Base-by-base conservation (phyloP, 30 jellyfish, hydroid and myxozoan genomes). In the Hydractinia echinata region DNA sequence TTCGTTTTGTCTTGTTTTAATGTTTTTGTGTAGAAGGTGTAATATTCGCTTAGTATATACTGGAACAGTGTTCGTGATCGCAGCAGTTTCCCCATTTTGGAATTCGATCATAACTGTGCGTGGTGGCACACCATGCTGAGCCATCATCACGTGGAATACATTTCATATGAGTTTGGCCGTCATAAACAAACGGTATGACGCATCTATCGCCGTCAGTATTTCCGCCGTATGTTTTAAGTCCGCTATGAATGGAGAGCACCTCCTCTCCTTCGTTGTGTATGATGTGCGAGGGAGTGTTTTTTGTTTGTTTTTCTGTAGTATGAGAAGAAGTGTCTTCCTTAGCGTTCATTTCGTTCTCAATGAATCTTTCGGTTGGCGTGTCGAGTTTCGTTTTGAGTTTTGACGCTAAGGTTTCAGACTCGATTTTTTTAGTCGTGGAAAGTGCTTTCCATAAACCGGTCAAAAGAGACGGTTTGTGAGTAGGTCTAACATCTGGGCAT, bases 131-230 rank as follows among this genome's bases (percentile, higher is more conserved):
- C 85, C 85, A 77, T 30, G 76, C 51, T 49, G 66, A 7, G 72
- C 54, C 19, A 51, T 64, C 72, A 51, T 53, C 44, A n/a, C 54
- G 54, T 10, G 5, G 54, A 5, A 77, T 77, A 48, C 85, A 77
- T 13, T 77, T 53, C 85, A 60, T 44, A 2, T 77, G 66, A 11
- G 72, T 77, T 14, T 77, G 61, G 39, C 77, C 85, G 39, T 77
- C 85, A n/a, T 77, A 61, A 7, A 77, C 85, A 77, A 77, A 77
- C 51, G 85, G 85, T 49, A 77, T 44, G 10, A 77, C 85, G n/a
- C 85, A 77, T n/a, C 66, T 49, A 30, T 20, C 85, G 8, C 62
- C 62, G 14, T 53, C 21, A 1, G 85, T 44, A 15, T 77, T 77
- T 55, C 85, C 85, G 1, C 85, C 85, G 39, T 44, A 77, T 53